A percentile compares a stretch with the other conserved stretches of the same genome.
These are phyloP conservation scores for Megaustenia siamemsis DNA, from an alignment of 2,888 invertebrate genomes.

Conservation along the genomic window DNA sequence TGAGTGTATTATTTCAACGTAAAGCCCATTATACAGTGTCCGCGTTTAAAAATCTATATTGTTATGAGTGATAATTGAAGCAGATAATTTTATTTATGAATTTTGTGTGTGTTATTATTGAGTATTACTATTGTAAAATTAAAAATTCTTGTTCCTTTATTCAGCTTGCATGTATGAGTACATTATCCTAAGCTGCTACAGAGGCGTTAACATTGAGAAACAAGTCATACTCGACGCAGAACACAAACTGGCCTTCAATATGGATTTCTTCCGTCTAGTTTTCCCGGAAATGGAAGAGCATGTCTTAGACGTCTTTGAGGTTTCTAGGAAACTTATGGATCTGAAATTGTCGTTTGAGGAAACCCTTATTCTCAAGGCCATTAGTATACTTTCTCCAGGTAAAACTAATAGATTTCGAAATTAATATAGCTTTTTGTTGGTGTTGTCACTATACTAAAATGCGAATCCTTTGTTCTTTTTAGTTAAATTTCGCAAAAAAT, in stretches of 20 bases:
- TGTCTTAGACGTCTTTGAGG: not conserved
- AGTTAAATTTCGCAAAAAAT: not conserved
- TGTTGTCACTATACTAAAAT: too few relatives aligned
- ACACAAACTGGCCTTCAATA: not conserved
- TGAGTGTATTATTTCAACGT: too few relatives aligned
- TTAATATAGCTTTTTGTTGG: too few relatives aligned
- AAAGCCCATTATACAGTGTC: too few relatives aligned
- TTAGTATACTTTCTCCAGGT: conserved; percentile 43
- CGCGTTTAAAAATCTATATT: too few relatives aligned
- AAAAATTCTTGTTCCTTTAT: too few relatives aligned
- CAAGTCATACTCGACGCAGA: conserved; percentile 24
- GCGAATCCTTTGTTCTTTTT: not conserved
- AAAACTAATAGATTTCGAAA: too few relatives aligned
- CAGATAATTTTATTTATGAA: too few relatives aligned
- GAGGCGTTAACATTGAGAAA: conserved; percentile 31
- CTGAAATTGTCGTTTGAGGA: conserved; percentile 28
- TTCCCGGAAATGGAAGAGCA: conserved; percentile 18
- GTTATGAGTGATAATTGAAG: too few relatives aligned
- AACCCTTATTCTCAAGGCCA: conserved; percentile 41
- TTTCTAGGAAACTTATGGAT: conserved; percentile 25
- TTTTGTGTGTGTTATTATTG: too few relatives aligned
- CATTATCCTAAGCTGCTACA: conserved; percentile 6
- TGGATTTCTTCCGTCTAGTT: not conserved
- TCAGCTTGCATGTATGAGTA: conserved; percentile 39
- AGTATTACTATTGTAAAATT: too few relatives aligned